Conservation (phyloP, 2,797 vertebrate species). For the Eupleurogrammus muticus region DNA sequence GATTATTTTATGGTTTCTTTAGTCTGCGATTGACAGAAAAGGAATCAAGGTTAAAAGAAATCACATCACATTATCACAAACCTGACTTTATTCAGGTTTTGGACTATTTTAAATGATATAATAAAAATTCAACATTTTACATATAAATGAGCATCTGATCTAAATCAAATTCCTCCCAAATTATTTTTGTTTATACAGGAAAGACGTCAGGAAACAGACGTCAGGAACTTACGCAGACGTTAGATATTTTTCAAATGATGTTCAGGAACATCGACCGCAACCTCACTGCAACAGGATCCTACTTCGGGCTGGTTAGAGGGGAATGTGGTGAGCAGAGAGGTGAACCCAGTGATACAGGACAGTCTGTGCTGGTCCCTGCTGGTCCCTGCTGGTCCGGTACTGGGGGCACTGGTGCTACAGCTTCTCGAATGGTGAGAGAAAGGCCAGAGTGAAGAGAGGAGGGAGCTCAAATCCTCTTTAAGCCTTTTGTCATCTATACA, state of each 20-base stretch:
- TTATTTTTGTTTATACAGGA: too few species aligned
- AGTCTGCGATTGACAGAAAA: too few species aligned
- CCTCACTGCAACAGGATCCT: constrained; percentile 81
- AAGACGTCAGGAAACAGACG: too few species aligned
- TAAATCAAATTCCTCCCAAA: too few species aligned
- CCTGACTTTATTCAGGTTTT: too few species aligned
- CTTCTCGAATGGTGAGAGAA: constrained; percentile 74
- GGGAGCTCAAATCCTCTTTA: constrained; percentile 85
- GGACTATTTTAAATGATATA: not conserved
- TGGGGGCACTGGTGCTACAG: constrained; percentile 78
- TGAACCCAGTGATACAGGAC: constrained; percentile 79
- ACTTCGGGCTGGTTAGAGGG: constrained; percentile 48
- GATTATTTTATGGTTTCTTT: too few species aligned
- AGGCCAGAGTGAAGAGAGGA: constrained; percentile 52
- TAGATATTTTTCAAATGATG: too few species aligned
- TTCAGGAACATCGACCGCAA: too few species aligned
- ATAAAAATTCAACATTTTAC: too few species aligned
- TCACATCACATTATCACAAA: not conserved
- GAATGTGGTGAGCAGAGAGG: constrained; percentile 75
- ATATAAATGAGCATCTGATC: too few species aligned
- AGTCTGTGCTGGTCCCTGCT: constrained; percentile 85
- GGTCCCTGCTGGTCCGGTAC: constrained; percentile 89
- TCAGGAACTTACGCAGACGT: too few species aligned
- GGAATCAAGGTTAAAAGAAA: too few species aligned
- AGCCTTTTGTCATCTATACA: constrained; percentile 84